These are phyloP conservation scores for Willisornis vidua DNA, from an alignment of 2,113 vertebrate genomes.

Conservation along the genomic window DNA sequence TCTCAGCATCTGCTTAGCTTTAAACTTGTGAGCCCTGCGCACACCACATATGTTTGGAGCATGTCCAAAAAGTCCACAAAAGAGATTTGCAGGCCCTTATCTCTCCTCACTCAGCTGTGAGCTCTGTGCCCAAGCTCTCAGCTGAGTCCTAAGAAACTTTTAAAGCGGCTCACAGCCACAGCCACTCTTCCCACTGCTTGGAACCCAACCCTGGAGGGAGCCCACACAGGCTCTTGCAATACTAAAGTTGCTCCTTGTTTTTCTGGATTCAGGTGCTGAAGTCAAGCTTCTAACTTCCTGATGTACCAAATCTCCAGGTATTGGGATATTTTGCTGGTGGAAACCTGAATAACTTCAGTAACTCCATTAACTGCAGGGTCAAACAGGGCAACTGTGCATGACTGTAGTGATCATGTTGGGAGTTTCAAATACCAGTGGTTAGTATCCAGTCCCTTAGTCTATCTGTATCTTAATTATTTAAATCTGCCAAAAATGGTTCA, in stretches of 20 bases:
- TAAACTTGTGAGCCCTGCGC: not conserved
- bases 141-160: not conserved
- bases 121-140: not conserved
- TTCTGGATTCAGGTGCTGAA: not conserved
- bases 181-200: not conserved
- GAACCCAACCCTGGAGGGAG: rapidly evolving
- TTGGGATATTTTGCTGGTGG: not conserved
- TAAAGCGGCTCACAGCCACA: not conserved
- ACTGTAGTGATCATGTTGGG: not conserved
- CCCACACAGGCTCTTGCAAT: rapidly evolving
- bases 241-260: not conserved
- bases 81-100: not conserved
- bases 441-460: not conserved
- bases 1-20: not conserved
- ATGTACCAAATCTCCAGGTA: not conserved
- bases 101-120: not conserved
- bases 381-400: not conserved
- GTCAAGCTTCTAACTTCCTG: not conserved
- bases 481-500: not conserved
- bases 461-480: not conserved
- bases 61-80: not conserved
- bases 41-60: not conserved
- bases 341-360: not conserved
- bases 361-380: not conserved
- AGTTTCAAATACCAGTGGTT: not conserved